Conservation (phyloP, 1,140 invertebrate genomes). For the Rhagoletis pomonella region DNA sequence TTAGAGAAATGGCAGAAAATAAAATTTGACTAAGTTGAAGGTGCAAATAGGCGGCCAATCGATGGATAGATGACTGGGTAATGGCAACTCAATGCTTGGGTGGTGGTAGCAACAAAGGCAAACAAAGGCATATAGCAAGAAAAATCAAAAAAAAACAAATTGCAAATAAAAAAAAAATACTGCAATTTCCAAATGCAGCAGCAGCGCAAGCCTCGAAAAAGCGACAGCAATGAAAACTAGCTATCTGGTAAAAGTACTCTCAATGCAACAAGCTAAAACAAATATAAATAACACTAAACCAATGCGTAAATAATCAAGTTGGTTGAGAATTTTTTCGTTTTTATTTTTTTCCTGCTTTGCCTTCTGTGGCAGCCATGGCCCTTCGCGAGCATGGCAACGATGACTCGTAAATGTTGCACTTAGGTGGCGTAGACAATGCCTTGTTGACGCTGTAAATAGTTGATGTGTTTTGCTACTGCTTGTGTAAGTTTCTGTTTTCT, state of each 20-base stretch:
- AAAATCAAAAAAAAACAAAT: not conserved
- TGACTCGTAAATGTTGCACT: not conserved
- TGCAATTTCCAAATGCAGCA: too few species aligned
- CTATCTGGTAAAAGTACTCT: not conserved
- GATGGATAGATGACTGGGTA: not conserved
- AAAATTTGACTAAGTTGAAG: not conserved
- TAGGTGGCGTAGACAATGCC: not conserved
- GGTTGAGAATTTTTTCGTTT: not conserved
- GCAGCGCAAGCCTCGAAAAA: not conserved
- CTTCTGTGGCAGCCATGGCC: not conserved
- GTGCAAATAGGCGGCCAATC: not conserved
- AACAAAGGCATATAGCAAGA: not conserved
- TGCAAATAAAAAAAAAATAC: not conserved
- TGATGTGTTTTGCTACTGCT: not conserved
- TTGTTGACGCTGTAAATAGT: slow-evolving; percentile 5
- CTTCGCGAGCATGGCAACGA: not conserved
- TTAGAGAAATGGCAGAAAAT: not conserved
- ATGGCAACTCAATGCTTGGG: not conserved
- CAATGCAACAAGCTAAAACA: not conserved
- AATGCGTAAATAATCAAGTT: not conserved
- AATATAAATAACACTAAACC: slow-evolving; percentile 2
- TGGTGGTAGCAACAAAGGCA: not conserved
- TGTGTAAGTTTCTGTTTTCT: too few species aligned
- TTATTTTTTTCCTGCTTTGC: not conserved
- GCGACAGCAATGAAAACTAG: not conserved